Evolutionary conservation across 2,888 invertebrate genomes (phyloP), one percentile per base, ranked within the genome.

Genomic region (Ptychoptera albimana): DNA sequence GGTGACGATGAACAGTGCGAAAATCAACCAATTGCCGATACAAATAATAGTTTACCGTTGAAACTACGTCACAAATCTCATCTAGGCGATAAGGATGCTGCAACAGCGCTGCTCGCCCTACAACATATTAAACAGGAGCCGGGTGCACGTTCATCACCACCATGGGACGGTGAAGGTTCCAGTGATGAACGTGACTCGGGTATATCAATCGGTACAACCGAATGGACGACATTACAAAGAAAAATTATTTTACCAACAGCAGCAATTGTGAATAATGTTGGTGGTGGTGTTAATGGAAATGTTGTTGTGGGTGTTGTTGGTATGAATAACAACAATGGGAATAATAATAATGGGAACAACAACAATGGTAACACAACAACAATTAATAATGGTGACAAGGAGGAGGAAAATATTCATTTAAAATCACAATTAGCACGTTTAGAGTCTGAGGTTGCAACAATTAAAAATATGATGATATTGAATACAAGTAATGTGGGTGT

Each of bases 31-130:
- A 30, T 43, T 47, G 68, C 70, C 50, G 77, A 79, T 49, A 69
- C 76, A 32, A 81, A 83, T 66, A 85, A 85, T 60, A 79, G 85
- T 55, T 71, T 92, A 60, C 92, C 92, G 2, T 76, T 88, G 54
- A 92, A 92, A 61, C 72, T 92, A 51, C 79, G 92, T 59, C 91
- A 92, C 72, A 92, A 92, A 66, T 83, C 84, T 34, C 83, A 88
- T 59, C 72, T 91, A 49, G 87, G 87, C 9, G 89, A 89, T 60
- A 87, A 87, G 60, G 89, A 89, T 60, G 87, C 87, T 9, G 85
- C 86, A 46, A 76, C 75, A 47, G 84, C 83, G 11, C 72, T 84
- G 46, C 72, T 85, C n/a, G 81, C 82, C 36, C 72, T 86, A 39
- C 86, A 86, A 58, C 82, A 84, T 58, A 84, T 87, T 59, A 87